Percentiles rank a stretch among this genome's conserved stretches.
These are phyloP conservation scores for Lottia gigantea DNA, from an alignment of 2,888 invertebrate genomes.

Conservation along the genomic window DNA sequence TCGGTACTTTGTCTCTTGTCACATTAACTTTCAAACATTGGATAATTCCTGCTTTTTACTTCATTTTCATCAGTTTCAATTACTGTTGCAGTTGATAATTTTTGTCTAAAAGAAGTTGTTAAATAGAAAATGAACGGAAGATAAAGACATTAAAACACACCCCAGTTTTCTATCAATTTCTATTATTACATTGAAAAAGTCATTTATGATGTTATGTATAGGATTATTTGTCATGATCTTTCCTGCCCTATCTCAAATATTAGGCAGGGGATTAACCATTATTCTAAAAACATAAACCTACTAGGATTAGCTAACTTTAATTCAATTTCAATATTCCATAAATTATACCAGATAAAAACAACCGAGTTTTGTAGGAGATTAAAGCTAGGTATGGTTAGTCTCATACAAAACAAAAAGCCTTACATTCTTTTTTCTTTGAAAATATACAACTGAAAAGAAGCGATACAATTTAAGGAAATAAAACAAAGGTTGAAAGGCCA, in stretches of 20 bases:
- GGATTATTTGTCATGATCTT: not conserved
- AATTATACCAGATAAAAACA: too few species aligned
- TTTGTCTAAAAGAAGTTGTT: constrained; percentile 10
- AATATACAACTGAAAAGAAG: too few species aligned
- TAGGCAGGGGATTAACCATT: too few species aligned
- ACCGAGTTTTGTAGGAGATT: too few species aligned
- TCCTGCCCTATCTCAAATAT: constrained; percentile 6
- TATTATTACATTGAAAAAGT: constrained; percentile 10
- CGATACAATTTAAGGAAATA: too few species aligned
- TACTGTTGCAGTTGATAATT: constrained; percentile 9
- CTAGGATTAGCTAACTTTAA: too few species aligned
- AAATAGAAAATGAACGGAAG: not conserved
- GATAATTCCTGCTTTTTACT: constrained; percentile 11
- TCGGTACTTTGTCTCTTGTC: constrained; percentile 2
- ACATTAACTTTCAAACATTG: constrained; percentile 10
- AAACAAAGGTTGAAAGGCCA: too few species aligned
- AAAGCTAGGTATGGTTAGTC: too few species aligned
- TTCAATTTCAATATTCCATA: too few species aligned
- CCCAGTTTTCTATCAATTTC: not conserved
- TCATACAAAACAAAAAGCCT: too few species aligned
- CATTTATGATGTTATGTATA: constrained; percentile 4
- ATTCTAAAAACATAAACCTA: too few species aligned
- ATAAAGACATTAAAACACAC: constrained; percentile 8
- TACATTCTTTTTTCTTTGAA: too few species aligned
- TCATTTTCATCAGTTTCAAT: constrained; percentile 10